phyloP scores from a whole-genome alignment of 2,113 vertebrate species.

The Ailuropoda melanoleuca region DNA sequence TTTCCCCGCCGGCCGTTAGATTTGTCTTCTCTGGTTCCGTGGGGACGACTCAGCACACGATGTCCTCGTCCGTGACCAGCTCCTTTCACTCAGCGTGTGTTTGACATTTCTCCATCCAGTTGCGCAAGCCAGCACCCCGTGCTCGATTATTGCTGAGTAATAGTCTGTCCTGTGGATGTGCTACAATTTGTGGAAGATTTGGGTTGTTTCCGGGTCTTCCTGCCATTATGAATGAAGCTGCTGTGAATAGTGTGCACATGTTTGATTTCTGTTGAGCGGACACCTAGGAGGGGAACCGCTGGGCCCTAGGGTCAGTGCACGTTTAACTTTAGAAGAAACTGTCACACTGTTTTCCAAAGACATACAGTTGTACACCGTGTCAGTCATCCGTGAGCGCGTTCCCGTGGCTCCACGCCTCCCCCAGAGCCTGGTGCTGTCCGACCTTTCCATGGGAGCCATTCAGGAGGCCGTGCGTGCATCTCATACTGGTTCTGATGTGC shows the following conservation, averaged over 20 bases:
- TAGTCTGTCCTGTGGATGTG: neutral
- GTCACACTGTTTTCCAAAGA: neutral
- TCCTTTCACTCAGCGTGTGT: neutral
- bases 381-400: neutral
- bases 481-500: neutral
- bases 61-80: neutral
- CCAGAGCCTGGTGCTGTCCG: neutral
- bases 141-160: neutral
- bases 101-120: neutral
- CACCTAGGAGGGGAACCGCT: neutral
- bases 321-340: neutral
- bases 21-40: neutral
- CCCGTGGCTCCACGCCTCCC: neutral
- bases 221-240: neutral
- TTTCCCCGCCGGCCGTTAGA: neutral
- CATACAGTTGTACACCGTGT: neutral
- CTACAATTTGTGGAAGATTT: neutral
- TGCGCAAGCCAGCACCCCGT: too few species aligned
- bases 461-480: fast-evolving
- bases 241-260: neutral
- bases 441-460: neutral
- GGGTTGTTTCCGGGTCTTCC: neutral
- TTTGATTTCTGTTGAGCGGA: neutral
- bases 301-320: neutral
- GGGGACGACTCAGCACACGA: neutral